Evolutionary conservation across 1,140 invertebrate species (phyloP).

Genomic region (Neoseiulus cucumeris): DNA sequence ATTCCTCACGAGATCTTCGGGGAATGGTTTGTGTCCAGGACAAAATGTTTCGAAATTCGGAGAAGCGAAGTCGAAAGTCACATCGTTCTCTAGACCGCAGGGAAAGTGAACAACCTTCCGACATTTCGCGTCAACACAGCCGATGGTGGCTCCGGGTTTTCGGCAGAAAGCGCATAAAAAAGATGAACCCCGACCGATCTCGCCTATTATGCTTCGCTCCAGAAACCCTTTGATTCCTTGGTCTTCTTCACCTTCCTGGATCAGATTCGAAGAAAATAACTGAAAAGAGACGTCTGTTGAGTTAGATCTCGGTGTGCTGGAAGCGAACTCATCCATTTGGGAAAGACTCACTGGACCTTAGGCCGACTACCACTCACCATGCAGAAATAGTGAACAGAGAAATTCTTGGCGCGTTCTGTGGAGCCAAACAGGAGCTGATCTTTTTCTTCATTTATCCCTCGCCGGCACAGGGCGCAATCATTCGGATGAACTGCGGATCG

Average conservation of each 20-base stretch:
- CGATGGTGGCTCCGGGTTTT: neutral
- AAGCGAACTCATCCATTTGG: no score
- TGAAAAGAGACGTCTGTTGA: neutral
- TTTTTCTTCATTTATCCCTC: neutral
- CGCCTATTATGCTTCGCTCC: neutral
- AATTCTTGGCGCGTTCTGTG: neutral
- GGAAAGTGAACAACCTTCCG: neutral
- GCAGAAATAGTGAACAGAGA: conserved; percentile 5
- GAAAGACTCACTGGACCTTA: no score
- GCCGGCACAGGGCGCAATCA: neutral
- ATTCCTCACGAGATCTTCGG: no score
- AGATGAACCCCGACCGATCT: neutral
- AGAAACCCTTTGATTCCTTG: conserved; percentile 5
- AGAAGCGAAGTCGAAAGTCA: neutral
- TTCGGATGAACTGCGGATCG: no score
- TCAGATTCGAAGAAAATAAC: neutral
- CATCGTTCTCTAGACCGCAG: neutral
- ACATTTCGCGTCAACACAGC: neutral
- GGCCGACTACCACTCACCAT: no score
- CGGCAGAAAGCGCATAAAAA: neutral
- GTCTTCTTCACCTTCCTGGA: neutral
- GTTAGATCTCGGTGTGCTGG: no score
- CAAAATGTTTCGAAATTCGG: neutral
- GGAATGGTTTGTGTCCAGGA: neutral
- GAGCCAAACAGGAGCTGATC: neutral